Evolutionary conservation across 2,888 invertebrate genomes (phyloP).

Genomic region (Eulithis testata): DNA sequence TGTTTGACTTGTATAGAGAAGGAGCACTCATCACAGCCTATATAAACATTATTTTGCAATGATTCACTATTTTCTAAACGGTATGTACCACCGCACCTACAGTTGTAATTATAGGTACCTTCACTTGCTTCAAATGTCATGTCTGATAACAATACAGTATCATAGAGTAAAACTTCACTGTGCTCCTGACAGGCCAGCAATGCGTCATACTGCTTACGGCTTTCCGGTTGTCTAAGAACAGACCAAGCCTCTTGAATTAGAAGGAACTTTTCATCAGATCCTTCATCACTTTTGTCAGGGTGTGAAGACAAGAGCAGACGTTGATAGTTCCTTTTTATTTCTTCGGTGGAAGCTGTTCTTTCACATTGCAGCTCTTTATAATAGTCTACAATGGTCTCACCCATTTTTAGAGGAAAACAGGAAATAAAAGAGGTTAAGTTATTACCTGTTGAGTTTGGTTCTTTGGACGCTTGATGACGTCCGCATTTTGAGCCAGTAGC

Average conservation of each 20-base stretch:
- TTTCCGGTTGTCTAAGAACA: conserved; percentile 84
- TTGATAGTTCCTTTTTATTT: conserved; percentile 86
- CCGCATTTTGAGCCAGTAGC: too few species aligned
- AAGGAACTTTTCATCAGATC: conserved; percentile 59
- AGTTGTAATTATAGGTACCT: conserved; percentile 80
- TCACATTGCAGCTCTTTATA: conserved; percentile 84
- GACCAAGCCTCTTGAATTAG: conserved; percentile 89
- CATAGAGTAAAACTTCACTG: conserved; percentile 85
- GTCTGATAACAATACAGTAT: conserved; percentile 79
- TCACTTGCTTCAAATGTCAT: conserved; percentile 70
- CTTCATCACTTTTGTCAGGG: conserved; percentile 84
- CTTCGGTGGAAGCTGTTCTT: conserved; percentile 80
- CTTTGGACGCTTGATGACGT: too few species aligned
- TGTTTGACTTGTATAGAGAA: conserved; percentile 86
- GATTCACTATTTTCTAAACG: conserved; percentile 60
- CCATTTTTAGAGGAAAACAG: conserved; percentile 38
- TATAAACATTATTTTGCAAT: conserved; percentile 61
- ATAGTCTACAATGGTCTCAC: conserved; percentile 62
- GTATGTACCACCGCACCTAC: conserved; percentile 89
- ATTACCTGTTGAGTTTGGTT: conserved; percentile 12
- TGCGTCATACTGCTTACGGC: conserved; percentile 87
- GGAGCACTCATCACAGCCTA: conserved; percentile 90
- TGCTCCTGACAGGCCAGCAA: conserved; percentile 84
- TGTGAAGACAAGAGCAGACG: conserved; percentile 83
- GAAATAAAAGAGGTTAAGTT: conserved; percentile 11